Evolutionary conservation across 2,888 invertebrate species (phyloP).

Genomic region (Lypha dubia): DNA sequence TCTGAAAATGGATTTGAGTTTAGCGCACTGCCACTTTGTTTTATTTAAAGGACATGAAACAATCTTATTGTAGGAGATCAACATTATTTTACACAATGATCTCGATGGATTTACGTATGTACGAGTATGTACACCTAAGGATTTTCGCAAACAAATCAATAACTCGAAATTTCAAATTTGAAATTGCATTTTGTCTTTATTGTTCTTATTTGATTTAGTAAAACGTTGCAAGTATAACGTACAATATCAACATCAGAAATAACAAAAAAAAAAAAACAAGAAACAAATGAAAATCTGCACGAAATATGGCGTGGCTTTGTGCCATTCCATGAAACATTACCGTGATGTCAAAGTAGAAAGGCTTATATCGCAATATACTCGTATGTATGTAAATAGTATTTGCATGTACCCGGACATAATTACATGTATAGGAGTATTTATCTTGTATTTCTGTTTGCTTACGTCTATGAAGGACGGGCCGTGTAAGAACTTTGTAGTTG

Average conservation of each 20-base stretch:
- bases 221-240: background rate
- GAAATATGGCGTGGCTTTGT: slow-evolving; percentile 69
- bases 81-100: background rate
- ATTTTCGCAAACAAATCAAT: background rate
- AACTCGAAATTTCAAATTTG: background rate
- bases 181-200: background rate
- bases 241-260: background rate
- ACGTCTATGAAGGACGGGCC: background rate
- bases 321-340: slow-evolving; percentile 58
- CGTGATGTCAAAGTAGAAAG: slow-evolving; percentile 39
- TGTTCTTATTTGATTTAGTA: slow-evolving; percentile 2
- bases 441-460: background rate
- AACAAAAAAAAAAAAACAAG: background rate
- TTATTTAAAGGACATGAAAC: too few relatives aligned
- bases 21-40: too few relatives aligned
- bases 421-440: too few relatives aligned
- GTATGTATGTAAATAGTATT: too few relatives aligned
- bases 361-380: slow-evolving; percentile 6
- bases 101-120: background rate
- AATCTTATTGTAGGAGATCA: too few relatives aligned
- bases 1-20: too few relatives aligned
- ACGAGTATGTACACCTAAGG: background rate
- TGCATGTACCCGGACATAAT: background rate
- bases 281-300: slow-evolving; percentile 47
- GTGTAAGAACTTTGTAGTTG: background rate